phyloP scores from a whole-genome alignment of 2,113 vertebrate species.

The Pluvialis apricaria region DNA sequence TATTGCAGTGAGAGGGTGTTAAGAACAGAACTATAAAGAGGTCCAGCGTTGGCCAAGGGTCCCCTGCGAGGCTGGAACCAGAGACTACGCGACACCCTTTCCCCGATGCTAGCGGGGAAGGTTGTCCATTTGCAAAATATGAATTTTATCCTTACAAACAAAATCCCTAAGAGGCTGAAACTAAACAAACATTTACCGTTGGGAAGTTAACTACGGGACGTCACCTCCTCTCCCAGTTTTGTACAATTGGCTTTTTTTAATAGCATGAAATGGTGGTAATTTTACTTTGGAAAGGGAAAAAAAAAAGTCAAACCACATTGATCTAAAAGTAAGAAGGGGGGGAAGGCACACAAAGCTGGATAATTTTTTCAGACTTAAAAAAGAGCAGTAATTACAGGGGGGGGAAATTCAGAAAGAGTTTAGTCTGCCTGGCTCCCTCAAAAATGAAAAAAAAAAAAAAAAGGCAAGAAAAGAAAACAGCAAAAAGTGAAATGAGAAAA shows the following conservation, averaged over 20 bases:
- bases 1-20: not conserved
- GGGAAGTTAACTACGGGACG: not conserved
- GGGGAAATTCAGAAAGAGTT: constrained; percentile 11
- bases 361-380: constrained; percentile 36
- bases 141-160: not conserved
- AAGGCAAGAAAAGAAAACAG: not conserved
- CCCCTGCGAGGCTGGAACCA: not conserved
- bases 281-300: not conserved
- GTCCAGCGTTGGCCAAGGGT: not conserved
- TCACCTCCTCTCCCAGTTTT: not conserved
- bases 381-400: constrained; percentile 58
- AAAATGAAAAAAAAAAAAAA: not conserved
- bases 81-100: not conserved
- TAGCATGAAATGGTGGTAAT: constrained; percentile 3
- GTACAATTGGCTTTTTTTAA: not conserved
- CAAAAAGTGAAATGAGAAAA: not conserved
- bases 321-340: not conserved
- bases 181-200: not conserved
- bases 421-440: not conserved
- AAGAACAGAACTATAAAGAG: not conserved
- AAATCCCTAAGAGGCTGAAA: not conserved
- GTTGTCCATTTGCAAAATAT: not conserved
- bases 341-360: not conserved
- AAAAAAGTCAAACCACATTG: not conserved
- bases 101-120: rapidly evolving